Base-by-base conservation (phyloP, 2,113 vertebrate genomes). In the Otocyon megalotis region DNA sequence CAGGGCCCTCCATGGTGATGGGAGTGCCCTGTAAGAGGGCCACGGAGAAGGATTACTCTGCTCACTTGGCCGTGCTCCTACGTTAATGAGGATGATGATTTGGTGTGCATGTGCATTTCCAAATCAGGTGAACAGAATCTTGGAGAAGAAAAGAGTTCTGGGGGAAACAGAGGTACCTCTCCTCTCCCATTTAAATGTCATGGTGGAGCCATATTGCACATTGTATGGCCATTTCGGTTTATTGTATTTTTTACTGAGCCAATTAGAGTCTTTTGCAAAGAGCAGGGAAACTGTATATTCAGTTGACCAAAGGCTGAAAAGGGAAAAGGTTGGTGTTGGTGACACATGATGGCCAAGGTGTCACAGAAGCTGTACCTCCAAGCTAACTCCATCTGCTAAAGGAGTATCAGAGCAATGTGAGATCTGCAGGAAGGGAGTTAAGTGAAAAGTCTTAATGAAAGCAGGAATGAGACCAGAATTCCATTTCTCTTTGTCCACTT, bases 401-500 rank as follows among this genome's bases (percentile, higher is more conserved):
- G 50, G 63, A 83, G 28, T 87, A 80, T 53, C 20, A 9, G 30
- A 53, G 26, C 6, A 2, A 20, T 86, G 12, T 24, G 19, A 63
- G 11, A 8, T 50, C 17, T 90, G 17, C 11, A 32, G 28, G 48
- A 35, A 85, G 43, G 58, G 19, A 92, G 30, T 54, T 22, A 69
- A 90, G 88, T 82, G 80, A 77, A 79, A 28, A 94, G 10, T 85
- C 84, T 92, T 88, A 82, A 67, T 14, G 71, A 79, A 90, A 82
- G 58, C 53, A 43, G 26, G 26, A 43, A 32, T 48, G 43, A 92
- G 90, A 30, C 32, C 24, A 90, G 93, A 80, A 72, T 95, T 63
- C 32, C 22, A 53, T 88, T 91, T 86, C 85, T 62, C 72, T 69
- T 91, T 85, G 85, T 91, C 72, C 56, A 88, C n/a, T 74, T 96